A percentile compares a stretch with the other conserved stretches of the same genome.
Conservation (phyloP, 2,888 invertebrate genomes). For the Odontocolon sp. region DNA sequence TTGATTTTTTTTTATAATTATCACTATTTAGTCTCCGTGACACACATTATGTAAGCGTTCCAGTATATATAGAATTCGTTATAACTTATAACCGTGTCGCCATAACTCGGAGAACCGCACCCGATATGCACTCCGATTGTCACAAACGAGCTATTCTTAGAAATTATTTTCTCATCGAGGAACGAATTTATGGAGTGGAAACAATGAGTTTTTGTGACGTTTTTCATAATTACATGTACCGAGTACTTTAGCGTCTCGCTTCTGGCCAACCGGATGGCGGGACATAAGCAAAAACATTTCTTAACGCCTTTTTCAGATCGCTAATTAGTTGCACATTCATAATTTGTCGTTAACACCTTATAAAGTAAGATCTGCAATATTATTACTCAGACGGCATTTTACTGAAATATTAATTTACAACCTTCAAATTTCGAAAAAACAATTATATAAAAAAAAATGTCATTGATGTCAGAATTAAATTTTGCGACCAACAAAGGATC, state of each 20-base stretch:
- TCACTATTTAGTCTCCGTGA: neutral
- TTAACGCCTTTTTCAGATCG: constrained; percentile 9
- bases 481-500: no score
- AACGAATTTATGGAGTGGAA: constrained; percentile 31
- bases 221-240: constrained; percentile 34
- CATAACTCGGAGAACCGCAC: no score
- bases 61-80: no score
- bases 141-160: no score
- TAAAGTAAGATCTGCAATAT: no score
- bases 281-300: constrained; percentile 14
- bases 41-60: neutral
- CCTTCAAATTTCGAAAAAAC: no score
- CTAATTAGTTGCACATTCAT: constrained; percentile 14
- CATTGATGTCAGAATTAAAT: no score
- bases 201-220: constrained; percentile 24
- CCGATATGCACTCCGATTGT: no score
- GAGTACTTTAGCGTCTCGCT: constrained; percentile 20
- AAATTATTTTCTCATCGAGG: constrained; percentile 11
- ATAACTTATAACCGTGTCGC: neutral
- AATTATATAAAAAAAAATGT: no score
- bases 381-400: no score
- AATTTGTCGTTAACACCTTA: constrained; percentile 6
- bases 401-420: no score
- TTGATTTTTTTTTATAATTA: neutral
- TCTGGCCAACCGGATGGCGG: neutral